A percentile compares a stretch with the other conserved stretches of the same genome.
Conservation (phyloP, 2,113 vertebrate species). For the Uria aalge region DNA sequence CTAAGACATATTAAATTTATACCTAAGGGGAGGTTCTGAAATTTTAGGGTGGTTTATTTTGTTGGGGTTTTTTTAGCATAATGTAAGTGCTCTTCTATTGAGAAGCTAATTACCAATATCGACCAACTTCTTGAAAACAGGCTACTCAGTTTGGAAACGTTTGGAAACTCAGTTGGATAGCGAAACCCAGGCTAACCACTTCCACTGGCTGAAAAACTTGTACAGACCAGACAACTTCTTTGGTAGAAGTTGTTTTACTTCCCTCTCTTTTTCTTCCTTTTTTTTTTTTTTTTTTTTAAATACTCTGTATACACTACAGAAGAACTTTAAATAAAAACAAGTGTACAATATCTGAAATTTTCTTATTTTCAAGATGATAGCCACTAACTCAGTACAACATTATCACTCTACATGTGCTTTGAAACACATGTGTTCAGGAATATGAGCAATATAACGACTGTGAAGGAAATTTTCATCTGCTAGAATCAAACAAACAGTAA, state of each 20-base stretch:
- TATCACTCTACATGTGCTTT: rapidly evolving
- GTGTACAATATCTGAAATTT: not conserved
- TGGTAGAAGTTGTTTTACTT: not conserved
- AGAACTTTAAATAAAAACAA: not conserved
- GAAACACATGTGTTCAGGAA: not conserved
- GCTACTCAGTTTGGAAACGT: not conserved
- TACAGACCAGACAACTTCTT: not conserved
- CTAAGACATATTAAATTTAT: not conserved
- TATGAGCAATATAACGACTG: not conserved
- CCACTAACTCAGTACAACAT: not conserved
- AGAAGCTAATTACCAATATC: not conserved
- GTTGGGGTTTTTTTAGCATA: not conserved
- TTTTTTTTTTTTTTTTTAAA: not conserved
- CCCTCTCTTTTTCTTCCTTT: not conserved
- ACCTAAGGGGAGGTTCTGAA: not conserved
- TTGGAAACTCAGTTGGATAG: not conserved
- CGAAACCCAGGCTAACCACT: not conserved
- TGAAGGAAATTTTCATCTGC: not conserved
- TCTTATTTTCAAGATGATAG: not conserved
- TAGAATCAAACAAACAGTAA: not conserved
- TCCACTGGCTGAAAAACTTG: not conserved
- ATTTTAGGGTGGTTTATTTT: not conserved
- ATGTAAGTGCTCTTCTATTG: not conserved
- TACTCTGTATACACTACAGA: not conserved
- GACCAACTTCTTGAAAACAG: not conserved